Conservation (phyloP, 2,888 invertebrate species). For the Cyaniris semiargus region DNA sequence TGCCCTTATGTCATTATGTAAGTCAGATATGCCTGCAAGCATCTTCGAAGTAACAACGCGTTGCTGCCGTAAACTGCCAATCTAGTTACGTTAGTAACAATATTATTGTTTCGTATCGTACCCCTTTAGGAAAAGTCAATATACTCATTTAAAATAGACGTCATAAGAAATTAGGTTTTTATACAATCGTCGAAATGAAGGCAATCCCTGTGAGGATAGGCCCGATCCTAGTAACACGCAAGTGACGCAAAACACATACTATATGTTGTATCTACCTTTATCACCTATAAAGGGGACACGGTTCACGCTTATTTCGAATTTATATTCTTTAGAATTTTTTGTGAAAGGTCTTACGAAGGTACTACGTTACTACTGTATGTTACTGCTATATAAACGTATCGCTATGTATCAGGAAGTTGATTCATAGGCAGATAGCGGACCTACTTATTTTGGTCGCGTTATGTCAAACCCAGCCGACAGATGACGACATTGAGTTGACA, state of each 20-base stretch:
- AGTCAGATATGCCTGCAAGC: no score
- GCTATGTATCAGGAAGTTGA: not conserved
- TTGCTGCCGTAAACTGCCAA: no score
- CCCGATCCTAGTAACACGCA: conserved; percentile 40
- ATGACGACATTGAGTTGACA: no score
- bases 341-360: not conserved
- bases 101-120: no score
- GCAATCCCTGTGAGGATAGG: conserved; percentile 39
- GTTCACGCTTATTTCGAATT: not conserved
- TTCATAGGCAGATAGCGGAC: not conserved
- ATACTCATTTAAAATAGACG: conserved; percentile 8
- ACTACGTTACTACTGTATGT: not conserved
- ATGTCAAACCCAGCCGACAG: not conserved
- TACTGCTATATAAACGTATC: no score
- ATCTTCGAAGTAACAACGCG: no score
- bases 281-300: conserved; percentile 1
- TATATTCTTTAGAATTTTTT: not conserved
- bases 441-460: not conserved
- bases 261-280: not conserved
- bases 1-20: no score
- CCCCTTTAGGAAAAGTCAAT: not conserved
- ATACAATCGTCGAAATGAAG: conserved; percentile 45
- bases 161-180: conserved; percentile 42
- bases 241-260: conserved; percentile 20
- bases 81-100: no score